Evolutionary conservation across 2,113 vertebrate species (phyloP), one percentile per base, ranked within the genome.

Genomic region (Stegostoma tigrinum): DNA sequence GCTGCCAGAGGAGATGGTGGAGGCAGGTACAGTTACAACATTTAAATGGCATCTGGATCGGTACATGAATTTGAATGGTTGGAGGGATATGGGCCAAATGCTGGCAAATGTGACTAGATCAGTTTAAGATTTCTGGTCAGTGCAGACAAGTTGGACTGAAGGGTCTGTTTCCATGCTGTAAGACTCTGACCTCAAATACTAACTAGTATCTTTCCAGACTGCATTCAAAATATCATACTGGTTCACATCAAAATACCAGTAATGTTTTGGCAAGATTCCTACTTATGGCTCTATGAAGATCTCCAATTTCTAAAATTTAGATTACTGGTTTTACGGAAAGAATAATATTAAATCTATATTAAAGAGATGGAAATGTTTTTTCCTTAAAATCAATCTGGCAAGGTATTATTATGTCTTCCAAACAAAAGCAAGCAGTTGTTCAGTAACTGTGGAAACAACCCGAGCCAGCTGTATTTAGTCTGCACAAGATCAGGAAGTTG

Each of bases 401-500:
- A 83, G 38, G 5, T 48, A 89, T 89, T 55, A 89, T 55, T 55
- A 89, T 89, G 86, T 23, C 86, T 89, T 14, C 89, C 17, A 91
- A 64, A 91, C 52, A 68, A 94, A 94, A 68, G 34, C 52, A 89
- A 24, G 23, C 61, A 66, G 91, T 67, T 94, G 61, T 52, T 68
- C 64, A 0, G 91, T 66, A 68, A 94, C 91, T 38, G 67, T 94
- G 91, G 91, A 42, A 68, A 94, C 91, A 24, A 68, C 34, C 91
- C 64, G 42, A 38, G 91, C 64, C 61, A 42, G 91, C 61, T 89
- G 86, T 89, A 89, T 89, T 55, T 55, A 55, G 86, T 55, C 86
- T 89, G 86, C 86, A 89, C 48, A 55, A 21, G 48, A 89, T 89
- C 86, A 89, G 86, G 86, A 89, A 89, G 86, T 89, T 55, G 48